A percentile compares a stretch with the other conserved stretches of the same genome.
Conservation (phyloP, 1,140 invertebrate genomes). For the Aphidius ervi region DNA sequence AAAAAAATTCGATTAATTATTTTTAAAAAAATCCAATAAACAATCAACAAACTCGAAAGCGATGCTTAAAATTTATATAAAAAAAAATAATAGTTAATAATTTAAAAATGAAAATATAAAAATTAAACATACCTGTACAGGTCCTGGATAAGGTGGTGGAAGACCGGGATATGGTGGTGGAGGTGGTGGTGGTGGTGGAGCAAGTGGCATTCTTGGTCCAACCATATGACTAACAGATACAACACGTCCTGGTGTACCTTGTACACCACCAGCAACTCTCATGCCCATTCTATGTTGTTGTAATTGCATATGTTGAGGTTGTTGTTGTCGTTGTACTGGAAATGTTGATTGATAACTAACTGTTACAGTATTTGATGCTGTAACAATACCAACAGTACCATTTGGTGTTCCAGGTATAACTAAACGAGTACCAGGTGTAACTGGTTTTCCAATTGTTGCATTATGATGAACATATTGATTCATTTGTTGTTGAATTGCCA, state of each 20-base stretch:
- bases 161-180: slow-evolving; percentile 66
- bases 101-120: slow-evolving; percentile 13
- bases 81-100: slow-evolving; percentile 9
- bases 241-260: slow-evolving; percentile 44
- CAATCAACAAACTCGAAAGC: slow-evolving; percentile 37
- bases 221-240: slow-evolving; percentile 49
- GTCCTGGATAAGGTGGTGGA: slow-evolving; percentile 48
- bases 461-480: slow-evolving; percentile 61
- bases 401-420: slow-evolving; percentile 52
- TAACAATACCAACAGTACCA: slow-evolving; percentile 63
- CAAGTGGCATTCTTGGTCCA: slow-evolving; percentile 49
- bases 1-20: slow-evolving; percentile 16
- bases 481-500: slow-evolving; percentile 53
- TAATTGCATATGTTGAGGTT: slow-evolving; percentile 44
- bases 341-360: slow-evolving; percentile 58
- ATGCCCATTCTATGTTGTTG: slow-evolving; percentile 44
- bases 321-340: slow-evolving; percentile 46
- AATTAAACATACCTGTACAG: slow-evolving; percentile 43
- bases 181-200: slow-evolving; percentile 61
- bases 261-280: slow-evolving; percentile 38
- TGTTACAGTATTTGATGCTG: slow-evolving; percentile 61
- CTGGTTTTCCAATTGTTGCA: slow-evolving; percentile 58
- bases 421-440: slow-evolving; percentile 59
- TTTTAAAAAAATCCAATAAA: slow-evolving; percentile 23
- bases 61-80: slow-evolving; percentile 32